Base-by-base conservation (phyloP, 2,797 vertebrate species). In the Chaunax sp. region DNA sequence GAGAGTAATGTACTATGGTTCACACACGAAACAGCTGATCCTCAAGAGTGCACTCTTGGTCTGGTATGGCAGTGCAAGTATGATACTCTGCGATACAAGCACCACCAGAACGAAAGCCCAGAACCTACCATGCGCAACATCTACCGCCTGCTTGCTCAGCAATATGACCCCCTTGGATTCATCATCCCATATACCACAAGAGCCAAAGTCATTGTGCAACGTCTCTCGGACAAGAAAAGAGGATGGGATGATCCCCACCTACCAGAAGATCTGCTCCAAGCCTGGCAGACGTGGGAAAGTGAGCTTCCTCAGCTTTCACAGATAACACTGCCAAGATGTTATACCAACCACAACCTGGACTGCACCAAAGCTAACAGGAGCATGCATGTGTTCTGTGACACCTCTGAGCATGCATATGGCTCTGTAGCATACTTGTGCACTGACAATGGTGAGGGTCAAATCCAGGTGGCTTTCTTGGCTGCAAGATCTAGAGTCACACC, bases 91-190 rank as follows among this genome's bases (percentile, higher is more conserved):
- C 56, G 18, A 9, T 77, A 72, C 33, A 68, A 68, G 53, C 57
- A 65, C 44, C 26, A n/a, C 58, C 35, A 23, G 0, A 51, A 45
- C 15, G 26, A 52, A 16, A 20, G 37, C 38, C 52, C 38, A 6
- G 56, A 63, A 33, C 51, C 46, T 40, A 72, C 69, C 2, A 3
- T 70, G n/a, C 60, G 61, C 23, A 70, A 51, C 1, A 28, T 77
- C 5, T 66, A 77, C 23, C 71, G 52, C 16, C 41, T 72, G 50
- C 70, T 61, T 5, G 35, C 65, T 18, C 57, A 66, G 22, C 76
- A 69, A 25, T 74, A 74, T 22, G 51, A 79, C 16, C 57, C 46
- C 1, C 15, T 55, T 19, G 53, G 59, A 3, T 77, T 55, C 11
- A 61, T 71, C n/a, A 20, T 56, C 9, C 66, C 50, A 5, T 66